A percentile compares a stretch with the other conserved stretches of the same genome.
phyloP scores from a whole-genome alignment of 2,113 vertebrate species.

The Sphaerodactylus townsendi region DNA sequence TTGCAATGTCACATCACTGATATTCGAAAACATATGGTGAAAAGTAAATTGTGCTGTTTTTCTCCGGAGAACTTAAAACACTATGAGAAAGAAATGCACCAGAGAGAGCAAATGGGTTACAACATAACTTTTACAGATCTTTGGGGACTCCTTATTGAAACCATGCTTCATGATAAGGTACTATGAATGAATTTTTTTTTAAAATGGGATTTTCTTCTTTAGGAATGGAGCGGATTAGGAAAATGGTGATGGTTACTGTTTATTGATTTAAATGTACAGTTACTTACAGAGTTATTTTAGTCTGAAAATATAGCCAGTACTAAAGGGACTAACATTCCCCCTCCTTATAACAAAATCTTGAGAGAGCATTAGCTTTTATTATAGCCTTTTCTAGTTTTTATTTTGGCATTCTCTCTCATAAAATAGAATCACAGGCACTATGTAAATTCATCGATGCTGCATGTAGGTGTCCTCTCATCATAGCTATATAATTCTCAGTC shows the following conservation, averaged over 20 bases:
- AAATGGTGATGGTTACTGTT: not conserved
- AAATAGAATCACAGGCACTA: too few species aligned
- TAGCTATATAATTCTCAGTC: too few species aligned
- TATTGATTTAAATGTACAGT: not conserved
- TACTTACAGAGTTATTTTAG: too few species aligned
- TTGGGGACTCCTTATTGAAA: slow-evolving; percentile 76
- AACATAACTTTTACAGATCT: slow-evolving; percentile 71
- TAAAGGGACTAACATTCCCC: too few species aligned
- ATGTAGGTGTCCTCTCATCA: too few species aligned
- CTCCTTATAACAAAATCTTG: too few species aligned
- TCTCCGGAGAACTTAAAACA: slow-evolving; percentile 59
- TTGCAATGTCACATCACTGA: slow-evolving; percentile 57
- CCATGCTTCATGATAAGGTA: slow-evolving; percentile 60
- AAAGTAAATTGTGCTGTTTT: slow-evolving; percentile 71
- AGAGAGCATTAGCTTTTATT: too few species aligned
- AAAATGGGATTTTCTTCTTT: not conserved
- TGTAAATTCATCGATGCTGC: too few species aligned
- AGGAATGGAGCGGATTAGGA: not conserved
- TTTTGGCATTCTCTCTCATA: too few species aligned
- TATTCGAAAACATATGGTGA: slow-evolving; percentile 64
- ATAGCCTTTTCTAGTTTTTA: too few species aligned
- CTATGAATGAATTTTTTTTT: not conserved
- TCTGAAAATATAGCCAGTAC: too few species aligned
- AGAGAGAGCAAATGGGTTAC: slow-evolving; percentile 62
- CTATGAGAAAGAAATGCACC: slow-evolving; percentile 65